Base-by-base conservation (phyloP, 2,888 invertebrate genomes). In the Brachynemurus nebulosus region DNA sequence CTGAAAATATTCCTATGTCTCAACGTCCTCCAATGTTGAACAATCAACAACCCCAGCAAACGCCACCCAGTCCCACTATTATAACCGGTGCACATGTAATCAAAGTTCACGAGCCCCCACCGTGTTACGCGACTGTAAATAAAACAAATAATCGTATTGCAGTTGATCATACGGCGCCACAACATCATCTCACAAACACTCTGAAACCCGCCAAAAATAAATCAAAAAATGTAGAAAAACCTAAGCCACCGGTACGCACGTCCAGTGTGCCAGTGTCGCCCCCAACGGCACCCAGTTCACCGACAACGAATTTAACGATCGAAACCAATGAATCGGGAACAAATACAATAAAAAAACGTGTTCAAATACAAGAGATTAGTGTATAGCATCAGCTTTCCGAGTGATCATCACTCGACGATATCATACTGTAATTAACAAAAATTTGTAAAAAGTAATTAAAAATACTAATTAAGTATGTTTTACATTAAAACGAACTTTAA, bases 321-420 rank as follows among this genome's bases (percentile, higher is more conserved):
- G 50, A 21, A 52, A 52, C 46, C 51, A 53, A 41, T 54, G 54
- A 43, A 52, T 57, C 57, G 53, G 60, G 46, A 25, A 25, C 18
- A 20, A 38, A 37, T 54, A 60, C 78, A 19, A 69, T 80, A 53
- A 83, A 83, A 64, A 84, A 83, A 63, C 74, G 83, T 57, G 83
- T 83, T 47, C 83, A 83, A 65, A 83, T 83, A 54, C 82, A 83
- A 64, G 83, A 84, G 65, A 83, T 83, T 62, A 80, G 81, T 47
- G 83, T 84, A 61, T 83, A 80, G 76, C 71, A 52, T 61, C 63
- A 45, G 27, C 18, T 20, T 17, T 23, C 21, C 30, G 40, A 40
- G 42, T 37, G 36, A 37, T 9, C 18, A 6, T 34, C 42, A 42
- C 42, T 42, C 42, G 42, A 35, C 20, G 30, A 30, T 30, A 30